Base-by-base conservation (phyloP, 2,888 invertebrate genomes). In the Lithophane semibrunnea region DNA sequence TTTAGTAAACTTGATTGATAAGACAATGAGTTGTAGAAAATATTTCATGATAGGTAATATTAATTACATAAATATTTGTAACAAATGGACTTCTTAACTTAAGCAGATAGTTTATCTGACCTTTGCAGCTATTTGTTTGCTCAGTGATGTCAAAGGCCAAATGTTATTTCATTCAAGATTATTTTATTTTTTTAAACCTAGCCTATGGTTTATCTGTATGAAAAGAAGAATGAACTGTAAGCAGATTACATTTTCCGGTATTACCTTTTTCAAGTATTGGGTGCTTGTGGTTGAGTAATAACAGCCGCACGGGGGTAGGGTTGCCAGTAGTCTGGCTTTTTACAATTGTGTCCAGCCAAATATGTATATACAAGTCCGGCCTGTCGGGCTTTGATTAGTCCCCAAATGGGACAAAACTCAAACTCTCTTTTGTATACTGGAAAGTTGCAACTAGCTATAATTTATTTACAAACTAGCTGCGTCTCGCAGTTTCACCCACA, bases 41-140 rank as follows among this genome's bases (percentile, higher is more conserved):
- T 44, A 73, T 82, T 71, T 75, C 2, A 18, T 24, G 49, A 56
- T 75, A n/a, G n/a, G 21, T 54, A 67, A 67, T 61, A 75, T 70
- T 75, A 58, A 70, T 83, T 63, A 75, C 63, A 75, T 73, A 16
- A 77, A 77, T 77, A 75, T 84, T 74, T 84, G 72, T 73, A 44
- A 66, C 58, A 84, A 83, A 69, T 71, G 29, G 42, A 24, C 65
- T 78, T 66, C 74, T 72, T 64, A 72, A 66, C 42, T 69, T 21
- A 8, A 56, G 60, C 42, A 75, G 84, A 84, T 81, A 77, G 60
- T 77, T 75, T 85, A 82, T 82, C 72, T 85, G 70, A 85, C 70
- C 82, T 74, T 67, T 74, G 60, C 65, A 75, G 58, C 70, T 70
- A 73, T 85, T 84, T 74, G 66, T 66, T 69, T 74, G 58, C 49